Evolutionary conservation across 2,113 vertebrate species (phyloP).

Genomic region (Hoplias malabaricus): DNA sequence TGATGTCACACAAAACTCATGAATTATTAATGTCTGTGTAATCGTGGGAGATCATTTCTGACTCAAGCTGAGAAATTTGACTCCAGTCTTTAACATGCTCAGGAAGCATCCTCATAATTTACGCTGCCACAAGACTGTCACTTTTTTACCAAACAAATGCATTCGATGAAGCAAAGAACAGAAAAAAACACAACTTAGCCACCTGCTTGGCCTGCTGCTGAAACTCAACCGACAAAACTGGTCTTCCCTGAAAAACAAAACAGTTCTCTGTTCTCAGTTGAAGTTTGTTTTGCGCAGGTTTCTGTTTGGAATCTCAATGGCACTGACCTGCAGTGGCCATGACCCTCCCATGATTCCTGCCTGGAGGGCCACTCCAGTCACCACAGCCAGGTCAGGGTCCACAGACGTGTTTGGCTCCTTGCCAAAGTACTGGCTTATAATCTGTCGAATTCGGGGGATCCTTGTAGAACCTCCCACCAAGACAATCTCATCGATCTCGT

Average conservation of each 20-base stretch:
- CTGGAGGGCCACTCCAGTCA: conserved; percentile 91
- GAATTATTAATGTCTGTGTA: neutral
- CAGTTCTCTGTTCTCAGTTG: conserved; percentile 72
- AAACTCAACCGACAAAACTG: too few relatives aligned
- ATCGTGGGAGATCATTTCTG: neutral
- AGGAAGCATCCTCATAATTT: neutral
- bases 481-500: conserved; percentile 91
- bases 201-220: neutral
- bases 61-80: neutral
- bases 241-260: too few relatives aligned
- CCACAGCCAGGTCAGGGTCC: conserved; percentile 93
- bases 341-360: conserved; percentile 95
- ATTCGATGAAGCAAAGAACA: conserved; percentile 32
- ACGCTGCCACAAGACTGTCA: conserved; percentile 3
- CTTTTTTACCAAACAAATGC: neutral
- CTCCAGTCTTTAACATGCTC: neutral
- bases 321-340: conserved; percentile 97
- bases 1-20: neutral
- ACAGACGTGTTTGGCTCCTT: conserved; percentile 95
- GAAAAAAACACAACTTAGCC: conserved; percentile 13
- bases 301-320: conserved; percentile 93
- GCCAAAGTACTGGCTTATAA: conserved; percentile 89
- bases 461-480: conserved; percentile 94
- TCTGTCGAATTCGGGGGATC: conserved; percentile 87
- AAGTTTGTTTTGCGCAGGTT: conserved; percentile 94